Evolutionary conservation across 2,888 invertebrate genomes (phyloP).

Genomic region (Hydriomena furcata): DNA sequence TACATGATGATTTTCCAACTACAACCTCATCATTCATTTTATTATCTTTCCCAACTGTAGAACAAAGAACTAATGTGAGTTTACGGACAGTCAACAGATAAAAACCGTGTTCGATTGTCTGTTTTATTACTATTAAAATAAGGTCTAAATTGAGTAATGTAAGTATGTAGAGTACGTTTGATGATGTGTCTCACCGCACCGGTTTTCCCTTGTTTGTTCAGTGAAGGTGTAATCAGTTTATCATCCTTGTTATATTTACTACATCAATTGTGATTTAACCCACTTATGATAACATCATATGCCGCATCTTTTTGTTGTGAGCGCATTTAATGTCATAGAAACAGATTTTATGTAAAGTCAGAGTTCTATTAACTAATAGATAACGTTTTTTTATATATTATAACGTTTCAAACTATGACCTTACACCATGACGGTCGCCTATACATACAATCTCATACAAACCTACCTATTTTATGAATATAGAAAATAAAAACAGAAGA

Average conservation of each 20-base stretch:
- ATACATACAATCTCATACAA: no score
- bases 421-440: no score
- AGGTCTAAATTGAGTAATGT: conserved; percentile 4
- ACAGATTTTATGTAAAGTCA: no score
- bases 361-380: no score
- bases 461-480: no score
- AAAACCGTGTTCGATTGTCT: background rate
- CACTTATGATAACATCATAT: conserved; percentile 43
- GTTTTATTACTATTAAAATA: background rate
- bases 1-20: background rate
- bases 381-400: no score
- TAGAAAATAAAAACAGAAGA: no score
- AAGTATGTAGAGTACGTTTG: conserved; percentile 4
- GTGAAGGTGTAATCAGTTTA: conserved; percentile 37
- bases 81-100: background rate
- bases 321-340: no score
- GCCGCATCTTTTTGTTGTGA: background rate
- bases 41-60: conserved; percentile 11
- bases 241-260: conserved; percentile 41
- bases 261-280: conserved; percentile 52
- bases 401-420: no score
- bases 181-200: conserved; percentile 19
- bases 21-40: background rate
- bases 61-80: background rate
- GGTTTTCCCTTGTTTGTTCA: conserved; percentile 38